phyloP scores from a whole-genome alignment of 2,888 invertebrate species.

The Drosophila neonasuta region DNA sequence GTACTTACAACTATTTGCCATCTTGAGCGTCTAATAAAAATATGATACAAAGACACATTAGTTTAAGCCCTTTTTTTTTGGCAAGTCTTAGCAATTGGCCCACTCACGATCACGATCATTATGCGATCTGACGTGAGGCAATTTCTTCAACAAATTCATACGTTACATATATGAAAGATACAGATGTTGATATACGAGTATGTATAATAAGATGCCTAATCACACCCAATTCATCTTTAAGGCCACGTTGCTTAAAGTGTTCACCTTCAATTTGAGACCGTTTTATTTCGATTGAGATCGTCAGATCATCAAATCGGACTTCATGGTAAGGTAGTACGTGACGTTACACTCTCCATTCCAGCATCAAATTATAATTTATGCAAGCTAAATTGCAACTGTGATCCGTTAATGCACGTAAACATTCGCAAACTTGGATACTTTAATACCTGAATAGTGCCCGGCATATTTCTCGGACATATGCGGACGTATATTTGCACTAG shows the following conservation, averaged over 20 bases:
- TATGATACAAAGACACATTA: not conserved
- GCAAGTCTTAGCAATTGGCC: not conserved
- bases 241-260: slow-evolving; percentile 44
- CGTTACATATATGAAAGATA: not conserved
- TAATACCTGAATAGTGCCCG: not conserved
- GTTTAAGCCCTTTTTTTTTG: not conserved
- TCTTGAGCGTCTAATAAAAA: slow-evolving; percentile 18
- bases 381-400: slow-evolving; percentile 63
- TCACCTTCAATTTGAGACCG: slow-evolving; percentile 61
- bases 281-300: slow-evolving; percentile 44
- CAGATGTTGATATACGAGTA: slow-evolving; percentile 8
- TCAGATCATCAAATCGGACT: slow-evolving; percentile 44
- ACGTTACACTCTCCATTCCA: slow-evolving; percentile 38
- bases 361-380: slow-evolving; percentile 64
- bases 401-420: slow-evolving; percentile 58
- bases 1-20: slow-evolving; percentile 17
- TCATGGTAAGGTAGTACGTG: slow-evolving; percentile 68
- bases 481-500: slow-evolving; percentile 1
- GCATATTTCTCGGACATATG: not conserved
- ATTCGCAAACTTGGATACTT: not conserved
- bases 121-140: slow-evolving; percentile 2
- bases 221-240: slow-evolving; percentile 54
- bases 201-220: slow-evolving; percentile 28
- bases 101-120: not conserved
- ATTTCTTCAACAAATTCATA: not conserved